phyloP scores from a whole-genome alignment of 2,797 vertebrate species.

The Neostethus bicornis region DNA sequence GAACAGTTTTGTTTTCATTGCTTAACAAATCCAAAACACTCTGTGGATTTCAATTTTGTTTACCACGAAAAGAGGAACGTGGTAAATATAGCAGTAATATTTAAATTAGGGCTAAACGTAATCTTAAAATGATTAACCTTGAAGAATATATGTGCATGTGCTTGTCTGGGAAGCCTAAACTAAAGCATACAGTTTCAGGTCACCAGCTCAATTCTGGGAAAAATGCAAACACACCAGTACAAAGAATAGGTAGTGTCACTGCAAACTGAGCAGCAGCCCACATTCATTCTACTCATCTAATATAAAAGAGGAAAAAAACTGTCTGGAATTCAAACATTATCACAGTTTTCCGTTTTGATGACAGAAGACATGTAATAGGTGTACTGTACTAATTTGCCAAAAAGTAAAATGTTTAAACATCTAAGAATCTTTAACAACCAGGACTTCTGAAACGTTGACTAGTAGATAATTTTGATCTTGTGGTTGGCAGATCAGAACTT shows the following conservation, averaged over 20 bases:
- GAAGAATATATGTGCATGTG: not conserved
- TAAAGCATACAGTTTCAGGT: conserved; percentile 12
- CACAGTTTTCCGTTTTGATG: not conserved
- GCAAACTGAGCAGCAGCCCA: conserved; percentile 28
- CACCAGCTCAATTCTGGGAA: conserved; percentile 3
- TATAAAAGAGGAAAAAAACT: not conserved
- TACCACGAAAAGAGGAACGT: not conserved
- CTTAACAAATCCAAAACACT: not conserved
- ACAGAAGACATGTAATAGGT: not conserved
- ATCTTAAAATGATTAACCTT: not conserved
- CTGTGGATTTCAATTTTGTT: not conserved
- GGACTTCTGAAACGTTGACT: too few relatives aligned
- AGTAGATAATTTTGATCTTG: too few relatives aligned
- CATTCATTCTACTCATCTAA: not conserved
- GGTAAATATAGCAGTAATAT: not conserved
- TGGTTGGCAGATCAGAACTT: too few relatives aligned
- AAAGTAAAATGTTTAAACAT: too few relatives aligned
- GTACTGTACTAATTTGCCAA: too few relatives aligned
- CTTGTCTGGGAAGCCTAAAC: not conserved
- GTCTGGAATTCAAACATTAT: not conserved
- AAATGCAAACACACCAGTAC: conserved; percentile 26
- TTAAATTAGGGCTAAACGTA: not conserved
- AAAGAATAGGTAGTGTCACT: conserved; percentile 6
- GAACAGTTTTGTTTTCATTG: not conserved
- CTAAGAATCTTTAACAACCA: too few relatives aligned